Evolutionary conservation across 2,113 vertebrate genomes (phyloP).

Genomic region (Myotis lucifugus): DNA sequence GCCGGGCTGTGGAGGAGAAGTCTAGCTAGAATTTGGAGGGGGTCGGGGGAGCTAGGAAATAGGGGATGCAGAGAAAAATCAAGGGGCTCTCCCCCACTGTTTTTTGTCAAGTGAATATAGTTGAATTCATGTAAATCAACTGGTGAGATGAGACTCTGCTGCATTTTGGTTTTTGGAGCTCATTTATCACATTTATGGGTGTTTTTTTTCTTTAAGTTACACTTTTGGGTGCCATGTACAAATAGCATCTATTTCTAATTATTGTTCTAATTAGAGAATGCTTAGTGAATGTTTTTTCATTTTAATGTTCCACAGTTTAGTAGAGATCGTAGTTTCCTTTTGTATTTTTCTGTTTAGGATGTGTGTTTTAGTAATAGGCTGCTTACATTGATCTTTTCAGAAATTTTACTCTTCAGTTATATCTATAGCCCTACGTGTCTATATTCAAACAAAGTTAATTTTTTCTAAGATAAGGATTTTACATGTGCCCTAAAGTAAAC

Average conservation of each 20-base stretch:
- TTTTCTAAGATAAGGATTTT: conserved; percentile 3
- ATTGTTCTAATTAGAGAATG: background rate
- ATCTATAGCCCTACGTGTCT: background rate
- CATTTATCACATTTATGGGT: background rate
- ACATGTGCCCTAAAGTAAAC: background rate
- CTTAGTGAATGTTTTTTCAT: background rate
- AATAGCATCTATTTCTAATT: background rate
- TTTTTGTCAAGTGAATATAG: background rate
- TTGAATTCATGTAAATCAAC: background rate
- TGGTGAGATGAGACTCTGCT: background rate
- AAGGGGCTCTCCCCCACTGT: no score
- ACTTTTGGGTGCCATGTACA: background rate
- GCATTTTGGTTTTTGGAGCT: background rate
- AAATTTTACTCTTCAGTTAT: background rate
- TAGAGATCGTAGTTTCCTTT: background rate
- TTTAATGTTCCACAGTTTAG: conserved; percentile 3
- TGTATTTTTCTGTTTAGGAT: background rate
- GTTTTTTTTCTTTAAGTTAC: background rate
- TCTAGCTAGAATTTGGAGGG: background rate
- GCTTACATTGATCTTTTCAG: background rate
- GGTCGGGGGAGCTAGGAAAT: no score
- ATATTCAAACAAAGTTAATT: background rate
- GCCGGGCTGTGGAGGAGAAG: background rate
- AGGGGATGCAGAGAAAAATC: background rate
- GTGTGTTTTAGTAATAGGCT: background rate